Conservation (phyloP, 2,797 vertebrate genomes). For the Lutjanus argentimaculatus region DNA sequence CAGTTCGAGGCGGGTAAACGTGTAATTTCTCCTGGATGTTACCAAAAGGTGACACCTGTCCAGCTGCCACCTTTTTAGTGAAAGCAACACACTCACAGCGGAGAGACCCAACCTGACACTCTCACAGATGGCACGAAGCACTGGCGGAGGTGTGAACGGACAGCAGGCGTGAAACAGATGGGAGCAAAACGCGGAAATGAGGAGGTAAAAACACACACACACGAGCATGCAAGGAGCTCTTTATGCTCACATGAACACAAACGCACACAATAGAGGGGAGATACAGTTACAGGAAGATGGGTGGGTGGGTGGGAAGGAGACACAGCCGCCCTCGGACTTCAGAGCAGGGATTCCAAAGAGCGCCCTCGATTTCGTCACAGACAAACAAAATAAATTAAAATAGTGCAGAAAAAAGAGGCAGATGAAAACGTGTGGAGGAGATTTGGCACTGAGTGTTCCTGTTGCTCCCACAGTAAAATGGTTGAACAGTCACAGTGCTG, state of each 20-base stretch:
- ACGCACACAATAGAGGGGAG: conserved; percentile 41
- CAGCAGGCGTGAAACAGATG: conserved; percentile 81
- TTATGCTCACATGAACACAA: conserved; percentile 37
- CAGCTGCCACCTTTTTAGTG: conserved; percentile 39
- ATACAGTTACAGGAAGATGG: conserved; percentile 6
- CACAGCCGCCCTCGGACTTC: conserved; percentile 66
- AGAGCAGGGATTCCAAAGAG: conserved; percentile 73
- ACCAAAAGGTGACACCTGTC: conserved; percentile 53
- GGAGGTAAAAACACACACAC: conserved; percentile 50
- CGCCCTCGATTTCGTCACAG: conserved; percentile 71
- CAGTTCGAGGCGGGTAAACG: neutral
- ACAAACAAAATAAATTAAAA: conserved; percentile 14
- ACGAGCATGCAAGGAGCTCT: conserved; percentile 48
- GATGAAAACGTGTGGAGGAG: neutral
- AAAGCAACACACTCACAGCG: conserved; percentile 33
- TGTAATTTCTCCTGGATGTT: conserved; percentile 28
- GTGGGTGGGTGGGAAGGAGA: conserved; percentile 31
- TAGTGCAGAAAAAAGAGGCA: neutral
- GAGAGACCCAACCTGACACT: conserved; percentile 44
- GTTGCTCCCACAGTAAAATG: conserved; percentile 75
- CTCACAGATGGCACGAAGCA: conserved; percentile 79
- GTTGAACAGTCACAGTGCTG: conserved; percentile 45
- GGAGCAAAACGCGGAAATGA: conserved; percentile 73
- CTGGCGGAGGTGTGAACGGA: conserved; percentile 79
- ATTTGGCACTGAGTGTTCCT: conserved; percentile 45